These are phyloP conservation scores for Magallana angulata DNA, from an alignment of 1,140 invertebrate genomes.

Conservation along the genomic window DNA sequence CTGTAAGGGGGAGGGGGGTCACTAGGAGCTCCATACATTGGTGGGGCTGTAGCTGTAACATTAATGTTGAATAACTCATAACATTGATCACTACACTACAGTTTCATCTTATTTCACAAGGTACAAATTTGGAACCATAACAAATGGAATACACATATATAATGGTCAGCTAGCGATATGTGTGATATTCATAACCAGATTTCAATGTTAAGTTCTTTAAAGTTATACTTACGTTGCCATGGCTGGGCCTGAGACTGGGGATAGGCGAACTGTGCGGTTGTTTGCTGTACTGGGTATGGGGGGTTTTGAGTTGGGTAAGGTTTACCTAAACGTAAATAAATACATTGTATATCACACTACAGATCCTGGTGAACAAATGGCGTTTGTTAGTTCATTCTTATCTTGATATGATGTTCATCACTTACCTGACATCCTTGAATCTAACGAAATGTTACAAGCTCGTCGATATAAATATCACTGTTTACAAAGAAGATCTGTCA, in stretches of 20 bases:
- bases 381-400: too few species aligned
- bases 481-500: background rate
- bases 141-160: too few species aligned
- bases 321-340: background rate
- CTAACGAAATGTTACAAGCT: background rate
- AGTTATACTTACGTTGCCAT: conserved; percentile 22
- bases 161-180: too few species aligned
- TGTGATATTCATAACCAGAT: too few species aligned
- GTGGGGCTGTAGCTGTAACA: background rate
- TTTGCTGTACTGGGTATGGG: background rate
- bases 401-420: too few species aligned
- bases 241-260: conserved; percentile 1
- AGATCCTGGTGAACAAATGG: too few species aligned
- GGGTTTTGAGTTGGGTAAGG: background rate
- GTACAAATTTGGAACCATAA: too few species aligned
- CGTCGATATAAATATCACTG: conserved; percentile 12
- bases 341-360: too few species aligned
- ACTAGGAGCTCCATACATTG: background rate
- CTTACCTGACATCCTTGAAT: conserved; percentile 8
- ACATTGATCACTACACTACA: too few species aligned
- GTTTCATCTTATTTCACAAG: too few species aligned
- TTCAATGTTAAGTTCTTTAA: too few species aligned
- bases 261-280: background rate
- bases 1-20: conserved; percentile 12
- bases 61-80: too few species aligned